phyloP scores from a whole-genome alignment of 2,888 invertebrate genomes.

The Drosophila aldrichi region DNA sequence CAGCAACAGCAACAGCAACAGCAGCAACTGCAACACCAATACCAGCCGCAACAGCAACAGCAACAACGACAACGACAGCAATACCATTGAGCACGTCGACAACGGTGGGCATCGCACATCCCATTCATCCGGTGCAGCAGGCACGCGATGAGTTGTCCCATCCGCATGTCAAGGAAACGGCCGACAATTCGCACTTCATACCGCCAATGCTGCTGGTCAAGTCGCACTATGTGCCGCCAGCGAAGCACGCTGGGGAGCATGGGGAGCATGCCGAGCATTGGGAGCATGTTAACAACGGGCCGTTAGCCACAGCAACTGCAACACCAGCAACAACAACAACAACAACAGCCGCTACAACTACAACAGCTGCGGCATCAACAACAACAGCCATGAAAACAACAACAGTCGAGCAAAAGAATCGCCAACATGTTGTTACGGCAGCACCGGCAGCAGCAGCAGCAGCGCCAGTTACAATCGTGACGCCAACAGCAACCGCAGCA shows the following conservation, averaged over 20 bases:
- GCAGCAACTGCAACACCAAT: slow-evolving; percentile 6
- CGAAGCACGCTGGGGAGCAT: slow-evolving; percentile 72
- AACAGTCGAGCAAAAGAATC: not conserved
- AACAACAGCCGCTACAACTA: not conserved
- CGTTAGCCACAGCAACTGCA: slow-evolving; percentile 19
- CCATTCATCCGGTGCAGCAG: slow-evolving; percentile 83
- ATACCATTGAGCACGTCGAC: slow-evolving; percentile 46
- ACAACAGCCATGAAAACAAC: slow-evolving; percentile 1
- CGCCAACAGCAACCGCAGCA: slow-evolving; percentile 25
- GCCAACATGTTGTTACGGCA: not conserved
- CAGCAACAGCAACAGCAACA: not conserved
- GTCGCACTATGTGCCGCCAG: slow-evolving; percentile 84
- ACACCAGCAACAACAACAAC: slow-evolving; percentile 18
- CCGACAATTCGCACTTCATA: slow-evolving; percentile 84
- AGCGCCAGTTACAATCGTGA: slow-evolving; percentile 23
- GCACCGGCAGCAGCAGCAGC: not conserved
- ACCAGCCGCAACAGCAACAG: slow-evolving; percentile 8
- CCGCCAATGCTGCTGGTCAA: slow-evolving; percentile 85
- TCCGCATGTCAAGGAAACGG: slow-evolving; percentile 81
- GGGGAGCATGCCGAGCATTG: slow-evolving; percentile 36
- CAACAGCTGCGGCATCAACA: slow-evolving; percentile 1
- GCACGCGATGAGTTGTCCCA: slow-evolving; percentile 71
- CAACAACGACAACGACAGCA: slow-evolving; percentile 4
- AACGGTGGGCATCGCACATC: slow-evolving; percentile 78
- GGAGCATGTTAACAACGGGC: slow-evolving; percentile 39